Base-by-base conservation (phyloP, 2,113 vertebrate species). In the Laticauda colubrina region DNA sequence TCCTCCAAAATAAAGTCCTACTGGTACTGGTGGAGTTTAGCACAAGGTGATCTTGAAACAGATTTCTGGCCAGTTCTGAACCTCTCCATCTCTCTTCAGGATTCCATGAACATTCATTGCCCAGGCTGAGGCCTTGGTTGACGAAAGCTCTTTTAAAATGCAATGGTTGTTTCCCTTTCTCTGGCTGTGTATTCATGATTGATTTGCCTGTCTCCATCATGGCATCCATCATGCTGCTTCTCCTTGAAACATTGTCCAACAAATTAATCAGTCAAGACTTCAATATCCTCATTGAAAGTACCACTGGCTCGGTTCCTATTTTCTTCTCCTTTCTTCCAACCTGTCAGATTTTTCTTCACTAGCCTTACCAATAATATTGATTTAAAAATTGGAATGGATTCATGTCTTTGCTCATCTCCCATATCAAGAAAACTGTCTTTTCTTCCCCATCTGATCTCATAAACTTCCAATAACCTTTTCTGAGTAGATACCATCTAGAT, bases 221-320 rank as follows among this genome's bases (percentile, higher is more conserved):
- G 51, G 26, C 51, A 61, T 34, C 48, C 92, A 93, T 94, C 87
- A 91, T 20, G 5, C 48, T 26, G 56, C 75, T 91, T 91, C 86
- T 29, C 39, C 69, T 91, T 91, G 69, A 94, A 94, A 91, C 14
- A 55, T 29, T 89, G 51, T 39, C 90, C 69, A 88, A 88, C 61
- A 90, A 94, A 94, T 92, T 92, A 94, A 94, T 90, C 89, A 92
- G 85, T 55, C 85, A 90, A 53, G 55, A 23, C 39, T 91, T 54
- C 89, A 87, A 51, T 94, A 86, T 64, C 61, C 56, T 91, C 87
- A 91, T 56, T 93, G 93, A 93, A 55, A 93, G 87, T 43, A 55
- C 21, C 26, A 18, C 89, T 85, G n/a, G 24, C n/a, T 56, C 39
- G 54, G 39, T 21, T 48, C 34, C 20, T 89, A 14, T 43, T 64